phyloP scores from a whole-genome alignment of 2,888 invertebrate genomes.

The Drosophila longiperda region DNA sequence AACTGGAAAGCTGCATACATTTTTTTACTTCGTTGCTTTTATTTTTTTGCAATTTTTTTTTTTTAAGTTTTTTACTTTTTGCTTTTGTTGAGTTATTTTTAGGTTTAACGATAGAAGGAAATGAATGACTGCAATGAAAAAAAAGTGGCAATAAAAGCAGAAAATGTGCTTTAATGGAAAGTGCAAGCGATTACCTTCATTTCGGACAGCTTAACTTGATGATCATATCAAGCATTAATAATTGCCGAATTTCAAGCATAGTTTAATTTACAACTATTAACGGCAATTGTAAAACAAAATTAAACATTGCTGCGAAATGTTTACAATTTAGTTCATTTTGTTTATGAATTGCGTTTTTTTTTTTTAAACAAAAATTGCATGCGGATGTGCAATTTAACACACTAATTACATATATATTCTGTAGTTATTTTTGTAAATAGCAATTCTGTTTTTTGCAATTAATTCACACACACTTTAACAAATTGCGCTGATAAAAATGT shows the following conservation, averaged over 20 bases:
- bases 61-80: slow-evolving; percentile 4
- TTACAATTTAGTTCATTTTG: not conserved
- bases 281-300: not conserved
- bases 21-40: slow-evolving; percentile 17
- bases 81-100: slow-evolving; percentile 45
- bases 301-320: not conserved
- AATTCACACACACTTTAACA: not conserved
- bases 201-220: slow-evolving; percentile 30
- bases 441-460: not conserved
- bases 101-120: slow-evolving; percentile 75
- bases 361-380: not conserved
- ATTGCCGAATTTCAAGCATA: slow-evolving; percentile 23
- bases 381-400: not conserved
- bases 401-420: not conserved
- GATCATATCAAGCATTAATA: slow-evolving; percentile 26
- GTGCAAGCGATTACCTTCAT: slow-evolving; percentile 33
- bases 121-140: slow-evolving; percentile 63
- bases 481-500: not conserved
- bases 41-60: slow-evolving; percentile 23
- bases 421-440: not conserved
- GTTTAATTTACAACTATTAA: slow-evolving; percentile 9
- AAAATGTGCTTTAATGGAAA: slow-evolving; percentile 33
- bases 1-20: slow-evolving; percentile 65
- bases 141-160: slow-evolving; percentile 51
- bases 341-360: no score